phyloP scores from a whole-genome alignment of 1,140 invertebrate species.

The Meteorus sp. region DNA sequence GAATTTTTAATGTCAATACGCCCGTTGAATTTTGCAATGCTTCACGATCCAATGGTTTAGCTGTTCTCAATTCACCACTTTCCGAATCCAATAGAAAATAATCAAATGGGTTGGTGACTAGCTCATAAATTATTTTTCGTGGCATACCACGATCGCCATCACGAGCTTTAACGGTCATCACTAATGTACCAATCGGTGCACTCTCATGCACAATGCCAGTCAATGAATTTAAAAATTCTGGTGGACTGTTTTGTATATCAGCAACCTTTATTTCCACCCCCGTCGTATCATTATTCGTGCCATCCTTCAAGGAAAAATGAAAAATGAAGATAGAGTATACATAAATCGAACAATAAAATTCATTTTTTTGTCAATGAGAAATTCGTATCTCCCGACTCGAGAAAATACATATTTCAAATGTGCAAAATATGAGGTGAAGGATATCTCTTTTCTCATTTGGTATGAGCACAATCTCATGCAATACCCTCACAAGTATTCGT shows the following conservation, averaged over 20 bases:
- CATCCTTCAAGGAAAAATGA: constrained; percentile 68
- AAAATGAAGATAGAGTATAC: constrained; percentile 8
- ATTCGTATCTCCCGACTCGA: no score
- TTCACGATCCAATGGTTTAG: constrained; percentile 82
- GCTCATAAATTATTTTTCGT: constrained; percentile 74
- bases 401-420: no score
- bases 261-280: constrained; percentile 75
- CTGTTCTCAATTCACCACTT: constrained; percentile 79
- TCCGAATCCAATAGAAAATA: constrained; percentile 80
- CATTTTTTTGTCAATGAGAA: no score
- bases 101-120: constrained; percentile 83
- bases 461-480: no score
- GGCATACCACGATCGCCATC: constrained; percentile 83
- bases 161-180: constrained; percentile 75
- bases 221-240: constrained; percentile 78
- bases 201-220: constrained; percentile 82
- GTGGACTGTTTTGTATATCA: constrained; percentile 82
- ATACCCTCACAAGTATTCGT: no score
- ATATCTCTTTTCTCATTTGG: no score
- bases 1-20: constrained; percentile 72
- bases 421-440: no score
- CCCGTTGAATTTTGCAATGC: constrained; percentile 76
- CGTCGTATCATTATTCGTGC: constrained; percentile 70
- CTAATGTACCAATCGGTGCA: constrained; percentile 79
- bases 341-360: no score